phyloP scores from a whole-genome alignment of 2,113 vertebrate genomes.

The Haliaeetus leucogaster region DNA sequence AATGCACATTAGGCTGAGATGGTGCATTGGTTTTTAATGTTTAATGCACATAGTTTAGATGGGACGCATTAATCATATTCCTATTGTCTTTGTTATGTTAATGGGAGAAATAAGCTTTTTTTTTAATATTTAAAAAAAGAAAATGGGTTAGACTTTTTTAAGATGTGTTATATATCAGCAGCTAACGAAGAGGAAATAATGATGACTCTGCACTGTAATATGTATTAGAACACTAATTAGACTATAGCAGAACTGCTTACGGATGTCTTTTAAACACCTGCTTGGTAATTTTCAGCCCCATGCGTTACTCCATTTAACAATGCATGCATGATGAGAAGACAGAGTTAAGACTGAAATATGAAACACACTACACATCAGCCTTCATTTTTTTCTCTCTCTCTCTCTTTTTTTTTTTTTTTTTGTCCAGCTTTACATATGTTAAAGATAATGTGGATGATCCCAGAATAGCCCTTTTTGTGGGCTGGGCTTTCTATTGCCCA shows the following conservation, averaged over 20 bases:
- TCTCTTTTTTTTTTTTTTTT: neutral
- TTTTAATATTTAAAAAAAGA: neutral
- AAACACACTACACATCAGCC: neutral
- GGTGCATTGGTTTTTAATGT: neutral
- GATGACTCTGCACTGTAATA: constrained; percentile 65
- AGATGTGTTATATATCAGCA: constrained; percentile 51
- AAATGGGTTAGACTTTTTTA: neutral
- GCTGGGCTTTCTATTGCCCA: fast-evolving
- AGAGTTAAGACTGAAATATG: neutral
- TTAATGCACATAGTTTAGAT: constrained; percentile 32
- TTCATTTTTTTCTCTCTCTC: neutral
- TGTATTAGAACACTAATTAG: constrained; percentile 69
- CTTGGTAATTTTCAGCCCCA: constrained; percentile 54
- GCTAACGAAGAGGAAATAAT: constrained; percentile 74
- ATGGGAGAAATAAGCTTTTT: neutral
- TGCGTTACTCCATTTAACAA: constrained; percentile 45
- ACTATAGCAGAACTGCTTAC: constrained; percentile 60
- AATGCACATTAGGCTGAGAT: neutral
- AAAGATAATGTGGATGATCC: neutral
- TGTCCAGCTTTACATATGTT: neutral
- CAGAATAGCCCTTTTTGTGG: neutral
- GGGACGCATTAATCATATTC: constrained; percentile 27
- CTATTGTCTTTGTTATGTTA: constrained; percentile 26
- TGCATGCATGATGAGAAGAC: neutral
- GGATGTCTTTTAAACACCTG: constrained; percentile 73